These are phyloP conservation scores for Geotrypetes seraphini DNA, from an alignment of 2,797 vertebrate genomes.

Conservation along the genomic window DNA sequence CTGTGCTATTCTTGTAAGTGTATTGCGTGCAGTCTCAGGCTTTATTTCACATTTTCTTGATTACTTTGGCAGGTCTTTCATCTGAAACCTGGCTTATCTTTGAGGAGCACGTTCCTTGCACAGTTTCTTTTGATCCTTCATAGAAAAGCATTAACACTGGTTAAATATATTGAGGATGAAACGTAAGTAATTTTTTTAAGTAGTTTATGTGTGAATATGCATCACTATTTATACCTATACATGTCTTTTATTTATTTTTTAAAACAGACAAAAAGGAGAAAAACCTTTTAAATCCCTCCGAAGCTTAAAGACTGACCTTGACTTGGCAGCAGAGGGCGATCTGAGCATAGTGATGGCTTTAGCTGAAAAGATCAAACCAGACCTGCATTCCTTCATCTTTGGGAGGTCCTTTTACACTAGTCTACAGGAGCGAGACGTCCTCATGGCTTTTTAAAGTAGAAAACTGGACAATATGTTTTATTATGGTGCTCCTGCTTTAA, in stretches of 20 bases:
- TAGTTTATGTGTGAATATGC: too few relatives aligned
- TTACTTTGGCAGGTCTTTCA: conserved; percentile 77
- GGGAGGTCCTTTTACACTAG: conserved; percentile 89
- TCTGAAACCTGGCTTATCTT: conserved; percentile 82
- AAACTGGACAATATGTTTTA: too few relatives aligned
- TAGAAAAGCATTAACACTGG: conserved; percentile 89
- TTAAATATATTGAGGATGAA: conserved; percentile 96
- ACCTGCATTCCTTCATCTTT: conserved; percentile 91
- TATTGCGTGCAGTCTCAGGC: too few relatives aligned
- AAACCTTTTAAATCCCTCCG: conserved; percentile 87
- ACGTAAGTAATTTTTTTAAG: conserved; percentile 74
- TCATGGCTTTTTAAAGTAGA: conserved; percentile 88
- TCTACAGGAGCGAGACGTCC: conserved; percentile 82
- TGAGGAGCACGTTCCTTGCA: conserved; percentile 83
- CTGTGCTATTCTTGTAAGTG: too few relatives aligned
- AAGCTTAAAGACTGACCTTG: conserved; percentile 84
- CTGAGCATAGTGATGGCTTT: conserved; percentile 92
- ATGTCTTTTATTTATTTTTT: neutral
- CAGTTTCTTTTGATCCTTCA: conserved; percentile 91
- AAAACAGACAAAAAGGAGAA: conserved; percentile 85
- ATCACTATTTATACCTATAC: neutral
- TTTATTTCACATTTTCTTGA: neutral
- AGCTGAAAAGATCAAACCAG: conserved; percentile 90
- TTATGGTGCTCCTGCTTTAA: too few relatives aligned
- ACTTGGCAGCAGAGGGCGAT: conserved; percentile 85